Percentiles rank a stretch among this genome's conserved stretches.
Conservation (phyloP, 2,888 invertebrate genomes). For the Mimas tiliae region DNA sequence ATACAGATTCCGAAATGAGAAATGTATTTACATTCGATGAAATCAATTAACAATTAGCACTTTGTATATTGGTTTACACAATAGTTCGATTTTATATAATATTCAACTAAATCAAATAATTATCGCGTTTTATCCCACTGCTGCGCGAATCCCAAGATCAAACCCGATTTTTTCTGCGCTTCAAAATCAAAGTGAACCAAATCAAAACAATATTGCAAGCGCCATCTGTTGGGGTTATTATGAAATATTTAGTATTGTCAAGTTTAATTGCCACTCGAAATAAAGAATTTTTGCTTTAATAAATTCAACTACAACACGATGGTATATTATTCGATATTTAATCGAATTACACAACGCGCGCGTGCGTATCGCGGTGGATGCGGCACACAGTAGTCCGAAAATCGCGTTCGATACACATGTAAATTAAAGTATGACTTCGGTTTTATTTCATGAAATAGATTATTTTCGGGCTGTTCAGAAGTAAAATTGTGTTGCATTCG, state of each 20-base stretch:
- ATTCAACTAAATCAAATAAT: not conserved
- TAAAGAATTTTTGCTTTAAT: not conserved
- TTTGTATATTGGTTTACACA: conserved; percentile 1
- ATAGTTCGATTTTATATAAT: not conserved
- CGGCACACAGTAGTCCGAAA: no score
- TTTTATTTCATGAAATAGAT: no score
- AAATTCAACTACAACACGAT: no score
- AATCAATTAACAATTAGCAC: conserved; percentile 35
- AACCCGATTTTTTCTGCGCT: conserved; percentile 35
- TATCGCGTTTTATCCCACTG: conserved; percentile 22
- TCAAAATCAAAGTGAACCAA: conserved; percentile 29
- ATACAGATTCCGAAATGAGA: conserved; percentile 36
- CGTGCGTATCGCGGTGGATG: no score
- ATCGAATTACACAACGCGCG: no score
- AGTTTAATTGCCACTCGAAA: conserved; percentile 6
- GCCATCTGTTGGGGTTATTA: conserved; percentile 33
- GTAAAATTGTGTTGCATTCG: no score
- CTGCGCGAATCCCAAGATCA: conserved; percentile 28
- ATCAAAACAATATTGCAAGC: conserved; percentile 34
- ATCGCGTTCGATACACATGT: no score
- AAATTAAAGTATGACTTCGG: no score
- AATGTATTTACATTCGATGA: conserved; percentile 48
- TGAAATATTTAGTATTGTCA: not conserved
- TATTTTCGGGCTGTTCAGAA: no score
- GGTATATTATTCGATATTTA: no score